Base-by-base conservation (phyloP, 1,140 invertebrate genomes). In the Drosophila varians region DNA sequence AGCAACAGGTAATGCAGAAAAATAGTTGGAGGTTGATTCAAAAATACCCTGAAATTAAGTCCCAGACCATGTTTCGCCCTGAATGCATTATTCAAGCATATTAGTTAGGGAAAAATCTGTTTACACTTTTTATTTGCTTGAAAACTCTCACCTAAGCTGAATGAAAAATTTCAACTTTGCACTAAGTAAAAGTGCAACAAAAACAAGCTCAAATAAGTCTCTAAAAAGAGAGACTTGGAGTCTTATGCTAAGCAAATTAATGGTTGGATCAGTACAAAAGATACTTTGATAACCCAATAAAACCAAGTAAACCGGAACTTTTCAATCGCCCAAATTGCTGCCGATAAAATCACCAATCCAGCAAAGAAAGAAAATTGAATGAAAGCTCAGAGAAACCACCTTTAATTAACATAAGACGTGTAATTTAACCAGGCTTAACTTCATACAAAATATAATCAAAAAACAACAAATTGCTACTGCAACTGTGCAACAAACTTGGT, bases 1-100 rank as follows among this genome's bases (percentile, higher is more conserved):
- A 82, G 74, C 89, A 90, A 84, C 89, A 90, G 89, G 89, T 90
- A 90, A 90, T 64, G 64, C 58, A 34, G 9, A 31, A 2, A 31
- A 31, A 31, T 31, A 11, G 28, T 9, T 31, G 9, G 28, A 31
- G 9, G 9, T 31, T 31, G n/a, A 7, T 28, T 28, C 0, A 9
- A 9, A 28, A 28, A 28, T 11, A 9, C 16, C 11, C 4, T 18
- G 9, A 23, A 53, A 28, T 19, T 12, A 12, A 47, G 31, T 1
- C 18, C 4, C 7, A 16, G 38, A 1, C 8, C 11, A 14, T 6
- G 2, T 47, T 48, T 8, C 12, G 14, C 25, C 16, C 23, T 38
- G 26, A 28, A 8, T 31, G 9, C 28, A 31, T n/a, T 48, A 3
- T n/a, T 18, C 31, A 43, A 14, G 43, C 58, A 48, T 55, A 62